Evolutionary conservation across 2,888 invertebrate species (phyloP), one percentile per base, ranked within the genome.

Genomic region (Tetranychus truncatus): DNA sequence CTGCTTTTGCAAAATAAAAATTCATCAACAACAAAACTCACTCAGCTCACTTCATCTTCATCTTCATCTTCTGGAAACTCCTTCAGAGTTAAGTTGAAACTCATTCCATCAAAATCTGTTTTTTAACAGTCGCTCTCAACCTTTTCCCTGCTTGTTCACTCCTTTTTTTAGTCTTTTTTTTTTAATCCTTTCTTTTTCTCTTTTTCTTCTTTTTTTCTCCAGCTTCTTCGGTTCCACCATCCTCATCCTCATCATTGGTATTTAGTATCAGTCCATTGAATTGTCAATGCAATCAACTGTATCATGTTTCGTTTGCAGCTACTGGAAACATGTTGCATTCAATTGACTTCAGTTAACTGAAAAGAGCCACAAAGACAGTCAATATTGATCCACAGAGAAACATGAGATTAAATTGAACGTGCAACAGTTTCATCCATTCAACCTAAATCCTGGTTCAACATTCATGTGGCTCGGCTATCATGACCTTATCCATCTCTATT

Each of bases 211-310:
- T 55, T 15, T 55, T 55, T 2, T 46, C 46, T 46, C 15, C 55
- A 34, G 34, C 34, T 15, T 55, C 15, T 55, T 15, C 55, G 15
- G 55, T 55, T 15, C 15, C 55, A 34, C 6, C 15, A 55, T 55
- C 55, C 9, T 55, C 55, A 55, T 55, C 55, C 9, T 55, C 55
- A 55, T 55, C 55, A 15, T 55, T 55, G 55, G 55, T 55, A 55
- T 55, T 55, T 55, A 55, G 55, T 55, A 55, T 55, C 55, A 55
- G 55, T 55, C 55, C 55, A 55, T 55, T 55, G 55, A 55, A 55
- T 55, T 55, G 55, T 55, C 55, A 55, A 55, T 55, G 55, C 55
- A 55, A 55, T 55, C 55, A 55, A 55, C 11, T 55, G 55, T 55
- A 55, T 55, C 55, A 55, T 55, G 55, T 55, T 55, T 55, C 55